These are phyloP conservation scores for Epistrophe eligans DNA, from an alignment of 2,888 invertebrate species.

Conservation along the genomic window DNA sequence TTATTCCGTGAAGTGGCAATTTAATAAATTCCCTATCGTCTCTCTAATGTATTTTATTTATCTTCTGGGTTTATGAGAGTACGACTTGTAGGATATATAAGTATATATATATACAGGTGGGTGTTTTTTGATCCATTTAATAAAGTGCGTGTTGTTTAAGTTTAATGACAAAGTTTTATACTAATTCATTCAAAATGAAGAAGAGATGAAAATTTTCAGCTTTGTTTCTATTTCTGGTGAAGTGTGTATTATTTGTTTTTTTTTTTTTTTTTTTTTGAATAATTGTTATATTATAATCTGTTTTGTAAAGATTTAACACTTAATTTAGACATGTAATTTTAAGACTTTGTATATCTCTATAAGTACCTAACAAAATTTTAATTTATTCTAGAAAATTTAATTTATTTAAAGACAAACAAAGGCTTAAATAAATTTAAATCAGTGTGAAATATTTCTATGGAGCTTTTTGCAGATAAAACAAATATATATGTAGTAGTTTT, in stretches of 20 bases:
- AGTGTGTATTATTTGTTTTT: background rate
- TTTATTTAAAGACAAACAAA: background rate
- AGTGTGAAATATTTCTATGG: background rate
- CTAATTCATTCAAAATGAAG: slow-evolving; percentile 7
- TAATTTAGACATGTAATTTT: slow-evolving; percentile 20
- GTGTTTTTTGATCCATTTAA: slow-evolving; percentile 7
- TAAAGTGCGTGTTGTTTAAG: background rate
- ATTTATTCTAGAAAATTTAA: slow-evolving; percentile 12
- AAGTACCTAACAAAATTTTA: too few relatives aligned
- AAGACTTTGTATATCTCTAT: background rate
- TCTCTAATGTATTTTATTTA: slow-evolving; percentile 5
- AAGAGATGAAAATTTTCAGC: background rate
- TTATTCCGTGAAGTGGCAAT: slow-evolving; percentile 53
- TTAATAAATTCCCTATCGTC: slow-evolving; percentile 52
- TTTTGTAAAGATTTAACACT: slow-evolving; percentile 8
- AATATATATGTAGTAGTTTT: background rate
- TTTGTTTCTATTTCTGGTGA: too few relatives aligned
- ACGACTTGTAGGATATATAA: too few relatives aligned
- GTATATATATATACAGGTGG: background rate
- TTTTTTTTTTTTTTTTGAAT: background rate
- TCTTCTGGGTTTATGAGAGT: background rate
- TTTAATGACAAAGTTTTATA: background rate
- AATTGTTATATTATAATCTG: slow-evolving; percentile 15
- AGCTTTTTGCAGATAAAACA: background rate
- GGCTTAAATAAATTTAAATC: background rate